These are phyloP conservation scores for Rhopilema esculentum DNA, from an alignment of 30 jellyfish, hydroid and myxozoan genomes.

Conservation along the genomic window DNA sequence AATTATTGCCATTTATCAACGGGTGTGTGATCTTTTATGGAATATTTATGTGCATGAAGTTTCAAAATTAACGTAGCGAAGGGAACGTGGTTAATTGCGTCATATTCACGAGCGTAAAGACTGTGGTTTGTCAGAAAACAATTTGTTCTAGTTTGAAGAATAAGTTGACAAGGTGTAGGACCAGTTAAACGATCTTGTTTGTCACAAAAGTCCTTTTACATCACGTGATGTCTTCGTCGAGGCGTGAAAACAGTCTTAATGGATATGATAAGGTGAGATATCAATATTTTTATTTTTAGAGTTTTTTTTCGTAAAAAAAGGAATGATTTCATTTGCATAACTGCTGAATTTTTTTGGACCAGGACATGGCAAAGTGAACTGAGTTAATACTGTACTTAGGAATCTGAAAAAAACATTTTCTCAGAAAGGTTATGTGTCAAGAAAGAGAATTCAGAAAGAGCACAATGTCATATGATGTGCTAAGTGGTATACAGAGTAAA, in stretches of 20 bases:
- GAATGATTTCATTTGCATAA: no score
- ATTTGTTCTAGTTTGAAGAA: constrained; percentile 4
- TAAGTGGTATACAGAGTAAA: no score
- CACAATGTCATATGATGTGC: not conserved
- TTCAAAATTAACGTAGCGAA: no score
- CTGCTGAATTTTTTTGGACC: no score
- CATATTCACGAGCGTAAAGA: no score
- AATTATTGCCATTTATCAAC: not conserved
- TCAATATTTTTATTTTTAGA: no score
- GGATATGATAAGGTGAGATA: constrained; percentile 34
- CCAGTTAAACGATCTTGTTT: not conserved
- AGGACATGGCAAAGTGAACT: not conserved
- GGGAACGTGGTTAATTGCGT: no score
- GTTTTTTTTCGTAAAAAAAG: no score
- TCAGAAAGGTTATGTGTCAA: not conserved
- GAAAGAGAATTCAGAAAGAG: not conserved
- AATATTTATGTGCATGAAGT: no score
- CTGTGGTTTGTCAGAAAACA: no score
- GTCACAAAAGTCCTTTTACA: not conserved
- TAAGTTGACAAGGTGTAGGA: constrained; percentile 15
- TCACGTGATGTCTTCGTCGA: not conserved
- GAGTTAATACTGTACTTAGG: not conserved
- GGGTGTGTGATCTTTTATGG: not conserved
- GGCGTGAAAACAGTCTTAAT: constrained; percentile 4
- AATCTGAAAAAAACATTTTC: not conserved